A percentile compares a stretch with the other conserved stretches of the same genome.
Conservation (phyloP, 2,797 vertebrate genomes). For the Hyperoplus immaculatus region DNA sequence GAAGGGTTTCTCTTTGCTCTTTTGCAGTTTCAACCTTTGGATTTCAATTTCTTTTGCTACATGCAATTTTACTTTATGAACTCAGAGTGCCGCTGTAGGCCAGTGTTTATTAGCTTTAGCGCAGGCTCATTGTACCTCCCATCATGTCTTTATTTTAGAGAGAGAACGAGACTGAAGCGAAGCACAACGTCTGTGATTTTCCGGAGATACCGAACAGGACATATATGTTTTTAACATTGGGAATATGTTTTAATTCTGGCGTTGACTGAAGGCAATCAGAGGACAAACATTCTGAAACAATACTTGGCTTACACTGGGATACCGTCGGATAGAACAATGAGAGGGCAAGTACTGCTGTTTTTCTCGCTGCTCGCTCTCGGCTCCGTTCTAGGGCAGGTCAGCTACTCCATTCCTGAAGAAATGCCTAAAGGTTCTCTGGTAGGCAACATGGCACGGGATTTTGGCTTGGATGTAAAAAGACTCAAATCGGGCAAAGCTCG, state of each 20-base stretch:
- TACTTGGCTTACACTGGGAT: not conserved
- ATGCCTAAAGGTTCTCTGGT: conserved; percentile 83
- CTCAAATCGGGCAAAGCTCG: conserved; percentile 85
- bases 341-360: conserved; percentile 85
- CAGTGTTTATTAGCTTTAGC: not conserved
- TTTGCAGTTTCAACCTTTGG: not conserved
- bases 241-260: not conserved
- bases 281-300: not conserved
- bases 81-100: conserved; percentile 80
- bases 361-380: conserved; percentile 77
- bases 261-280: not conserved
- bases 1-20: fast-evolving
- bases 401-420: conserved; percentile 92
- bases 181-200: fast-evolving
- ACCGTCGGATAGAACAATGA: conserved; percentile 75
- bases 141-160: conserved; percentile 34
- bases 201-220: not conserved
- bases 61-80: conserved; percentile 50
- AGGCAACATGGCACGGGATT: conserved; percentile 77
- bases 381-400: conserved; percentile 84
- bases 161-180: conserved; percentile 9
- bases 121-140: conserved; percentile 35
- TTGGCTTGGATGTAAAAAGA: conserved; percentile 79
- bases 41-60: fast-evolving
- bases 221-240: fast-evolving